Evolutionary conservation across 2,797 vertebrate genomes (phyloP).

Genomic region (Tangara arthus): DNA sequence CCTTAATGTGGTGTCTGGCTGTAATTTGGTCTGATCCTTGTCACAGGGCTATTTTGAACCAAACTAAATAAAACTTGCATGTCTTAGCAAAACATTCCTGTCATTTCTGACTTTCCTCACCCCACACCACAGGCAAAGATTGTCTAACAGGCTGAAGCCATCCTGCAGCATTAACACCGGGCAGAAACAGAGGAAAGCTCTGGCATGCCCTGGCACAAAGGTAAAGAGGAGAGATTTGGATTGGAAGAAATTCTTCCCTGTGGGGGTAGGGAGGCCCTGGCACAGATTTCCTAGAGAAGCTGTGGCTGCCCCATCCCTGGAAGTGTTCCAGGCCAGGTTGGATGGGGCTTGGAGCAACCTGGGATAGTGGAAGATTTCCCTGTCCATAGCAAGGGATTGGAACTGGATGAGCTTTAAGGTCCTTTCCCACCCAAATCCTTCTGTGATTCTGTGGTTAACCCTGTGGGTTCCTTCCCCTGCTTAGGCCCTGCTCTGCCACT

Average conservation of each 20-base stretch:
- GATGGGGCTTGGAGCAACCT: background rate
- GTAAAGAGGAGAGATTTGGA: background rate
- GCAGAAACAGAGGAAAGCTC: background rate
- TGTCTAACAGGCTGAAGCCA: background rate
- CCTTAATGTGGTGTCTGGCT: background rate
- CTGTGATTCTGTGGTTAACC: background rate
- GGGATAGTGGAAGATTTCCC: background rate
- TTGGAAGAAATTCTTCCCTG: background rate
- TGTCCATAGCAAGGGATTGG: background rate
- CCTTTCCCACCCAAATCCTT: background rate
- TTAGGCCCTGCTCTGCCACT: background rate
- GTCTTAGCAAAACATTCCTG: constrained; percentile 54
- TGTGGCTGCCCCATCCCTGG: background rate
- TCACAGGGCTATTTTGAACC: constrained; percentile 25
- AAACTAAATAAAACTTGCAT: constrained; percentile 41
- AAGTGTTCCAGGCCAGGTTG: background rate
- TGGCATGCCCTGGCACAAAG: background rate
- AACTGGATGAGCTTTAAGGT: background rate
- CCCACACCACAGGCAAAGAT: background rate
- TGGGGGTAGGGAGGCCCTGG: background rate
- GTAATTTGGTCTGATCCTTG: background rate
- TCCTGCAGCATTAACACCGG: background rate
- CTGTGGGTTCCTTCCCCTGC: background rate
- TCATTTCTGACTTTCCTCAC: constrained; percentile 12
- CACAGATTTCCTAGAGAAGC: background rate